Conservation (phyloP, 2,797 vertebrate genomes). For the Micrastur ruficollis region DNA sequence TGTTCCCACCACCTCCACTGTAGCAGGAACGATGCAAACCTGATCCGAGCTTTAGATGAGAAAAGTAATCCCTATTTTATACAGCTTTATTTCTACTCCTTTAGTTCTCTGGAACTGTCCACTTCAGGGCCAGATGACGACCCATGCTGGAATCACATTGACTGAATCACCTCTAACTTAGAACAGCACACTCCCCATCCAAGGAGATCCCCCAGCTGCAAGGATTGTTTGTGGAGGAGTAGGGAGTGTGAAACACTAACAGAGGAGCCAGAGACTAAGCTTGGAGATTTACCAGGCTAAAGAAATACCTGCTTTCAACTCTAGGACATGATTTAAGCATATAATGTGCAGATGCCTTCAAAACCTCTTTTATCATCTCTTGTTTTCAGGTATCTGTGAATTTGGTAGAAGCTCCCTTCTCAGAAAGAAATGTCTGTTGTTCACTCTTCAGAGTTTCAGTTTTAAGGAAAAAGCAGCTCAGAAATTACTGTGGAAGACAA, state of each 20-base stretch:
- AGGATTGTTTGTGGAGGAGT: neutral
- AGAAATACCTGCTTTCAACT: neutral
- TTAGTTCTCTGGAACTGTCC: neutral
- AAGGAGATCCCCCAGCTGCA: neutral
- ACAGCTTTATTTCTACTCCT: neutral
- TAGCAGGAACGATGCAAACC: neutral
- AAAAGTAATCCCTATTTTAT: neutral
- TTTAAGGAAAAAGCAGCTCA: neutral
- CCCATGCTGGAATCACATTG: neutral
- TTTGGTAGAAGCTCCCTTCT: neutral
- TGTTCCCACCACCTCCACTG: neutral
- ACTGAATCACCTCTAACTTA: neutral
- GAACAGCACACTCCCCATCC: fast-evolving
- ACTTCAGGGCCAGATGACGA: neutral
- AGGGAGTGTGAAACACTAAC: neutral
- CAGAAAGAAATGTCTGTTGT: neutral
- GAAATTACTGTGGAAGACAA: neutral
- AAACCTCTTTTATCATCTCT: neutral
- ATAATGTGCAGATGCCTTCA: neutral
- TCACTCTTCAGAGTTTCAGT: neutral
- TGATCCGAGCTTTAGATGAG: neutral
- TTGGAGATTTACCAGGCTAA: neutral
- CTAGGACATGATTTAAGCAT: neutral
- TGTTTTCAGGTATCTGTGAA: neutral
- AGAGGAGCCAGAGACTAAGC: neutral